Conservation (phyloP, 2,888 invertebrate genomes). For the Syrista parreyssii region DNA sequence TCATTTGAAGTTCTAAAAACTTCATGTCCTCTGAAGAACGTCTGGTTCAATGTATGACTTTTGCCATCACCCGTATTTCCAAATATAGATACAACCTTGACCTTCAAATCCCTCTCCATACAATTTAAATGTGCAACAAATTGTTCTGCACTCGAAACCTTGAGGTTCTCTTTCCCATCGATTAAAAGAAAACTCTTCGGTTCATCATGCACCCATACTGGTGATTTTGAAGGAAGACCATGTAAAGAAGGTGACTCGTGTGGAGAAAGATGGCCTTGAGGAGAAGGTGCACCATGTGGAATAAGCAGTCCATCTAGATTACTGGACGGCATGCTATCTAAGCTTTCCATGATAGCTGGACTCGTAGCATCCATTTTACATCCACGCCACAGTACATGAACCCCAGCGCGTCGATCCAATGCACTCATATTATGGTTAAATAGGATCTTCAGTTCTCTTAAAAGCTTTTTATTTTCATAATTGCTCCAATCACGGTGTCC, state of each 20-base stretch:
- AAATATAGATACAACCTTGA: constrained; percentile 86
- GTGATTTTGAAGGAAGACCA: constrained; percentile 15
- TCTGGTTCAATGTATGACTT: constrained; percentile 81
- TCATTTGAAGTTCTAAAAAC: constrained; percentile 76
- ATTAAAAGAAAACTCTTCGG: constrained; percentile 70
- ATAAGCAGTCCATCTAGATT: constrained; percentile 30
- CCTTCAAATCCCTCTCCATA: constrained; percentile 67
- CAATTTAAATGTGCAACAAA: constrained; percentile 69
- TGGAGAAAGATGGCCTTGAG: constrained; percentile 30
- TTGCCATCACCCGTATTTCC: constrained; percentile 89
- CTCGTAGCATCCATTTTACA: constrained; percentile 36
- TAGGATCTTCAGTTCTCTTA: neutral
- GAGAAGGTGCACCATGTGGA: constrained; percentile 1
- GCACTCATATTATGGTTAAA: constrained; percentile 26
- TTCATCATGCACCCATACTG: constrained; percentile 24
- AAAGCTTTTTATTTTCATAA: neutral
- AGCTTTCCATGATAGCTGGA: constrained; percentile 62
- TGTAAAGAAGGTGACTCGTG: constrained; percentile 30
- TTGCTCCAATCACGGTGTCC: neutral
- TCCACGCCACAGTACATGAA: constrained; percentile 31
- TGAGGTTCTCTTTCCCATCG: constrained; percentile 73
- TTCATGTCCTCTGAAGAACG: constrained; percentile 71
- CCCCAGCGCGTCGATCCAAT: constrained; percentile 15
- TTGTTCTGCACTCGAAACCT: constrained; percentile 70
- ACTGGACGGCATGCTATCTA: constrained; percentile 44